These are phyloP conservation scores for Tricholauxania praeusta DNA, from an alignment of 2,888 invertebrate genomes.

Conservation along the genomic window DNA sequence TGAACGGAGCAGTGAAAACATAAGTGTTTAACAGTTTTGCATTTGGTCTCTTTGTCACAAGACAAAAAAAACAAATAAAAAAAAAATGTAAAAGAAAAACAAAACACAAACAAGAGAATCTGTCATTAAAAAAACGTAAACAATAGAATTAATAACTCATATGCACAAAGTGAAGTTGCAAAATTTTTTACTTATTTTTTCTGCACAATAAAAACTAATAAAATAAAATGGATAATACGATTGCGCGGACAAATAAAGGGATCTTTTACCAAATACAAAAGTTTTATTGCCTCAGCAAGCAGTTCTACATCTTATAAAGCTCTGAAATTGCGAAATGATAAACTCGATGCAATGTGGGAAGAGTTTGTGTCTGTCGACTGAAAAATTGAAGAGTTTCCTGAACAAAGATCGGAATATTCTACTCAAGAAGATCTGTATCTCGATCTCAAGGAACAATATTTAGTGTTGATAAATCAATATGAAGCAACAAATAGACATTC, in stretches of 20 bases:
- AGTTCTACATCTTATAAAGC: slow-evolving; percentile 2
- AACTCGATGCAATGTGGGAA: slow-evolving; percentile 13
- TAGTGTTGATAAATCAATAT: background rate
- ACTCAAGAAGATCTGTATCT: slow-evolving; percentile 18
- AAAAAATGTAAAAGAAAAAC: too few relatives aligned
- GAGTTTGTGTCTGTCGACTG: background rate
- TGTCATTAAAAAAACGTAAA: too few relatives aligned
- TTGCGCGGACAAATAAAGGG: slow-evolving; percentile 7
- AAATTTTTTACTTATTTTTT: too few relatives aligned
- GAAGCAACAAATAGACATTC: background rate
- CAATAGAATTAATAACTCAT: too few relatives aligned
- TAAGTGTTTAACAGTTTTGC: too few relatives aligned
- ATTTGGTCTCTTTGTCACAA: too few relatives aligned
- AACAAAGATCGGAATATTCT: slow-evolving; percentile 19
- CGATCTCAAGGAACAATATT: slow-evolving; percentile 1
- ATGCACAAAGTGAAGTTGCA: too few relatives aligned
- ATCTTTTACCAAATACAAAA: slow-evolving; percentile 17
- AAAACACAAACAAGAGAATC: too few relatives aligned
- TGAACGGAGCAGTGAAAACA: too few relatives aligned
- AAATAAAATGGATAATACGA: background rate
- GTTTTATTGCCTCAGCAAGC: background rate
- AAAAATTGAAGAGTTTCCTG: slow-evolving; percentile 4
- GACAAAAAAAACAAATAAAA: too few relatives aligned
- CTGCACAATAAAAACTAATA: too few relatives aligned
- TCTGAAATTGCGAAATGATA: slow-evolving; percentile 5